Conservation (phyloP, 2,888 invertebrate species). For the Orthosia cruda region DNA sequence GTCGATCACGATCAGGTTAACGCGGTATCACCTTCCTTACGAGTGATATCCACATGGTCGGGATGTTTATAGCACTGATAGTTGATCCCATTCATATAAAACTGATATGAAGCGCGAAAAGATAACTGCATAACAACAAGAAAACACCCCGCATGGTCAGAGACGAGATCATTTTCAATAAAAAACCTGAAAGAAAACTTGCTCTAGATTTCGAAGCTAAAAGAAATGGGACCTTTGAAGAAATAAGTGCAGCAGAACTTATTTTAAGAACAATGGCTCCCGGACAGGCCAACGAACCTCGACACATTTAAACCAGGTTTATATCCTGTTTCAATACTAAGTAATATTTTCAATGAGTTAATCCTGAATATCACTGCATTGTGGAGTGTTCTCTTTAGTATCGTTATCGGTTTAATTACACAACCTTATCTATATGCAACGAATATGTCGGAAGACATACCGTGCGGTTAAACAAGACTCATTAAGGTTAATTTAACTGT, state of each 20-base stretch:
- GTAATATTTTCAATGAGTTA: slow-evolving; percentile 38
- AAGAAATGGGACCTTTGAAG: slow-evolving; percentile 14
- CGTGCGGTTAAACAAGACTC: slow-evolving; percentile 25
- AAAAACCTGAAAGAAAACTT: background rate
- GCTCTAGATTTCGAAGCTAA: background rate
- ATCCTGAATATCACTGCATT: slow-evolving; percentile 24
- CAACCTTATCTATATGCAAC: slow-evolving; percentile 35
- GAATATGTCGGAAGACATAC: slow-evolving; percentile 29
- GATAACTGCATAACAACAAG: slow-evolving; percentile 26
- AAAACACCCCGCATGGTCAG: background rate
- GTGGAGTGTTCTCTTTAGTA: slow-evolving; percentile 27
- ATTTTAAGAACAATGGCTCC: slow-evolving; percentile 60
- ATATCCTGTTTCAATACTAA: slow-evolving; percentile 44
- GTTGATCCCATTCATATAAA: slow-evolving; percentile 71
- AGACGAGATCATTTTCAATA: background rate
- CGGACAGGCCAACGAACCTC: slow-evolving; percentile 54
- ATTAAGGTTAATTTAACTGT: slow-evolving; percentile 4
- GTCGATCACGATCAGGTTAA: slow-evolving; percentile 82
- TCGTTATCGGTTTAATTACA: slow-evolving; percentile 26
- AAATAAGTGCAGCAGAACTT: slow-evolving; percentile 46
- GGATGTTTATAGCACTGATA: slow-evolving; percentile 63
- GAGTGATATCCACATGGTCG: slow-evolving; percentile 79
- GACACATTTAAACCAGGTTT: slow-evolving; percentile 42
- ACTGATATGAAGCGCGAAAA: slow-evolving; percentile 35
- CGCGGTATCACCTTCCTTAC: slow-evolving; percentile 74